Evolutionary conservation across 1,140 invertebrate genomes (phyloP).

Genomic region (Melipona quadrifasciata): DNA sequence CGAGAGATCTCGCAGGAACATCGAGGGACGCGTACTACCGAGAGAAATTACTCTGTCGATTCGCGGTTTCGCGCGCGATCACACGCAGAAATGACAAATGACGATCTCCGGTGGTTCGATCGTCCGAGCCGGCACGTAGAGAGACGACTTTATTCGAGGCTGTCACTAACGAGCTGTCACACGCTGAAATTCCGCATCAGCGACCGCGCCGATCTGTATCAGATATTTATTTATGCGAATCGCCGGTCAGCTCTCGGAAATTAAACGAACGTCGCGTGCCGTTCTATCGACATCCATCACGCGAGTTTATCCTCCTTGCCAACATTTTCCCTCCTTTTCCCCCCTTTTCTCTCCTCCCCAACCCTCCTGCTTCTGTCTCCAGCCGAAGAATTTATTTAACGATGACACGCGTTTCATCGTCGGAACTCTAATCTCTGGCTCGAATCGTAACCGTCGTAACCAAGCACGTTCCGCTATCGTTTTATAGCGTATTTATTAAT

Average conservation of each 20-base stretch:
- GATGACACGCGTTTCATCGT: slow-evolving; percentile 11
- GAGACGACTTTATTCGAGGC: slow-evolving; percentile 24
- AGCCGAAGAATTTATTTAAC: not conserved
- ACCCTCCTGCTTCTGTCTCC: not conserved
- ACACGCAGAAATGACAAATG: slow-evolving; percentile 42
- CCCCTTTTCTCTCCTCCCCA: too few species aligned
- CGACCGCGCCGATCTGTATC: slow-evolving; percentile 29
- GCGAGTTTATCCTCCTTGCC: not conserved
- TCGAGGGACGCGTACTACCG: not conserved
- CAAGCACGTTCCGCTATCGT: not conserved
- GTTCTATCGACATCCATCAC: slow-evolving; percentile 5
- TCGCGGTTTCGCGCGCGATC: slow-evolving; percentile 37
- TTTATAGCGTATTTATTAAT: slow-evolving; percentile 5
- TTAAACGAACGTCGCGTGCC: slow-evolving; percentile 9
- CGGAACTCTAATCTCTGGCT: not conserved
- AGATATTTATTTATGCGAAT: slow-evolving; percentile 48
- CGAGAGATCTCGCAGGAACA: too few species aligned
- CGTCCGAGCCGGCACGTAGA: too few species aligned
- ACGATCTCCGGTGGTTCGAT: not conserved
- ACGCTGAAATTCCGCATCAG: slow-evolving; percentile 14
- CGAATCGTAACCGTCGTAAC: not conserved
- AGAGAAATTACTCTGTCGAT: slow-evolving; percentile 38
- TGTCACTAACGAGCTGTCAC: slow-evolving; percentile 48
- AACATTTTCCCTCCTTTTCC: not conserved
- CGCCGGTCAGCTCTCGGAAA: not conserved